Percentiles rank a stretch among this genome's conserved stretches.
Evolutionary conservation across 2,113 vertebrate species (phyloP).

Genomic region (Oostethus manadensis): DNA sequence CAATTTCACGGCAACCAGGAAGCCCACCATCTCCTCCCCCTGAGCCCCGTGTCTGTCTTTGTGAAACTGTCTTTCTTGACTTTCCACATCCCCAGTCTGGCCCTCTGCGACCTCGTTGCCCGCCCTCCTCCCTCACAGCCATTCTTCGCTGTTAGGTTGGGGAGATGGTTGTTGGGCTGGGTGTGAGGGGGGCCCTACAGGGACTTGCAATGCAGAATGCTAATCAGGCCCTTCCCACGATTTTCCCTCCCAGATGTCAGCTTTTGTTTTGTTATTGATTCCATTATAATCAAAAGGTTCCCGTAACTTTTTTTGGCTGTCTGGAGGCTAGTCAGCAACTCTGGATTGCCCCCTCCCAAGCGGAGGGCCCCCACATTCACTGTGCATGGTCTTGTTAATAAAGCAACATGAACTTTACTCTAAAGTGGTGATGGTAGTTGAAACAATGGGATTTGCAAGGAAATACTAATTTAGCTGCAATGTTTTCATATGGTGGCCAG

Average conservation of each 20-base stretch:
- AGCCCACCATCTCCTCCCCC: conserved; percentile 13
- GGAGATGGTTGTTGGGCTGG: too few species aligned
- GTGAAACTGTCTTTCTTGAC: conserved; percentile 69
- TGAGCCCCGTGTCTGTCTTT: conserved; percentile 53
- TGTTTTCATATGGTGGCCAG: too few species aligned
- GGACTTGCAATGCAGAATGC: conserved; percentile 63
- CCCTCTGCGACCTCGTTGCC: conserved; percentile 48
- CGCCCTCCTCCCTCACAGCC: conserved; percentile 36
- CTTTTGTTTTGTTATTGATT: conserved; percentile 71
- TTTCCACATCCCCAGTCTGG: conserved; percentile 64
- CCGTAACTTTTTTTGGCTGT: conserved; percentile 57
- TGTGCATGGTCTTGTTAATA: conserved; percentile 13
- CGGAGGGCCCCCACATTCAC: conserved; percentile 26
- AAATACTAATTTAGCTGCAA: too few species aligned
- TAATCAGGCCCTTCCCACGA: conserved; percentile 71
- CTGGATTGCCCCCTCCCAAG: not conserved
- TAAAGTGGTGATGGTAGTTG: not conserved
- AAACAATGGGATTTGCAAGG: not conserved
- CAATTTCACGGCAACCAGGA: conserved; percentile 48
- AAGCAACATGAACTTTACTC: conserved; percentile 6
- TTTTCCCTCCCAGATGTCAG: conserved; percentile 62
- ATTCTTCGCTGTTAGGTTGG: conserved; percentile 52
- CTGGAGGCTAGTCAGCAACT: conserved; percentile 46
- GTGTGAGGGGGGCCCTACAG: conserved; percentile 39
- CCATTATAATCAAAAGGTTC: conserved; percentile 56